Base-by-base conservation (phyloP, 2,113 vertebrate genomes). In the Lycocorax pyrrhopterus region DNA sequence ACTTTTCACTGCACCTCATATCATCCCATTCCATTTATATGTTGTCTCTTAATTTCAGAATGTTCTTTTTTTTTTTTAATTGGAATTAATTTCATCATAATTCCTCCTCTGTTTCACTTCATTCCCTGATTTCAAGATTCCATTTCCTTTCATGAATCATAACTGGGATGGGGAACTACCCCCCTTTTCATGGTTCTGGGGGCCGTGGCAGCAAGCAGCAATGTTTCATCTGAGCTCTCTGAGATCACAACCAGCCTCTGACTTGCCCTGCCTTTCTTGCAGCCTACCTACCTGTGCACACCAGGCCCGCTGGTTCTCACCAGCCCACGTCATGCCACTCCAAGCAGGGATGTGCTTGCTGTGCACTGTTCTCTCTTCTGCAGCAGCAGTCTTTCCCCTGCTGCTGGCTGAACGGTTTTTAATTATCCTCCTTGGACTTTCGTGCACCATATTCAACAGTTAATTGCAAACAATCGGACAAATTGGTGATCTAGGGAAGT, bases 381-480 rank as follows among this genome's bases (percentile, higher is more conserved):
- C 5, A 1, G 49, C 69, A 88, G 68, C 52, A 87, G 44, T 63
- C 49, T 87, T 79, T 44, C 63, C 73, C 35, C 44, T 84, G 75
- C 71, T 84, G 49, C 51, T 87, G 78, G 59, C 53, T 86, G 91
- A 91, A 44, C 22, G 2, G 37, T 16, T 71, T 85, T 77, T 89
- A 71, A 89, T 96, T 87, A 87, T 89, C 37, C 77, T 82, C 86
- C 90, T 77, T 63, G 81, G 88, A 91, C 60, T 85, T 95, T 5
- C 11, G 35, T 69, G 71, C 60, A 29, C 26, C 59, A 63, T 76
- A 89, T 95, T 92, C 86, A 91, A 44, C 46, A 67, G 68, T 44
- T 94, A 94, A 97, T 92, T 95, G 89, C 87, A 77, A 90, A 44
- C 90, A 90, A 85, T 86, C 74, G 87, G 71, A 44, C 58, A 95